These are phyloP conservation scores for Gallinago jamesoni DNA, from an alignment of 2,113 vertebrate species.

Conservation along the genomic window DNA sequence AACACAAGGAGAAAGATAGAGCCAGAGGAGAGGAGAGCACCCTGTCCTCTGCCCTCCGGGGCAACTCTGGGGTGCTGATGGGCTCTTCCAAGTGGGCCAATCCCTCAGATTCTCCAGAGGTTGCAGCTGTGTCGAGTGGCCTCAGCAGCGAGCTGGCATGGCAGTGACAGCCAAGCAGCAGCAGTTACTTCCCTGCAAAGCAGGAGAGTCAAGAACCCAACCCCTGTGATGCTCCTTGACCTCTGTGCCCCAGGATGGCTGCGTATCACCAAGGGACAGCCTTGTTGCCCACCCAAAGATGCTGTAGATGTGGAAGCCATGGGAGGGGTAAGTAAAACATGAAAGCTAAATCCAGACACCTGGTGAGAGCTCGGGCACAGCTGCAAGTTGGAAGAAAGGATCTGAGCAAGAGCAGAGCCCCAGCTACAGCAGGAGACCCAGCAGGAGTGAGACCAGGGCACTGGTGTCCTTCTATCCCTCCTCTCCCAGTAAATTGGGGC, in stretches of 20 bases:
- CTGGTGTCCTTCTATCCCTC: background rate
- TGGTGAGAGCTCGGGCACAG: background rate
- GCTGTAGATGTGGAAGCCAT: background rate
- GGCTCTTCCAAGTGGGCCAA: background rate
- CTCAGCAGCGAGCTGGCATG: background rate
- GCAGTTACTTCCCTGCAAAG: background rate
- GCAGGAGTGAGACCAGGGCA: background rate
- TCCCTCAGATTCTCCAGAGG: background rate
- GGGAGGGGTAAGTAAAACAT: background rate
- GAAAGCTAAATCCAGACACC: background rate
- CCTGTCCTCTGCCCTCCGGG: background rate
- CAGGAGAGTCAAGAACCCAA: background rate
- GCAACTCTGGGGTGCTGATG: rapidly evolving
- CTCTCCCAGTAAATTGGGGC: background rate
- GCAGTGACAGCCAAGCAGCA: background rate
- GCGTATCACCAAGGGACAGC: background rate
- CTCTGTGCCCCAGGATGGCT: background rate
- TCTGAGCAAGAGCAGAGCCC: background rate
- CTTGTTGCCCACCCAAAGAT: background rate
- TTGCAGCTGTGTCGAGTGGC: background rate
- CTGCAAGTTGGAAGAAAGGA: background rate
- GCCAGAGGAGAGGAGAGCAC: too few species aligned
- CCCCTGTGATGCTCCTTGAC: background rate
- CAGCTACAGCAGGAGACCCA: background rate
- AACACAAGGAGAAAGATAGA: background rate